These are phyloP conservation scores for Sphinx pinastri DNA, from an alignment of 2,888 invertebrate genomes.

Conservation along the genomic window DNA sequence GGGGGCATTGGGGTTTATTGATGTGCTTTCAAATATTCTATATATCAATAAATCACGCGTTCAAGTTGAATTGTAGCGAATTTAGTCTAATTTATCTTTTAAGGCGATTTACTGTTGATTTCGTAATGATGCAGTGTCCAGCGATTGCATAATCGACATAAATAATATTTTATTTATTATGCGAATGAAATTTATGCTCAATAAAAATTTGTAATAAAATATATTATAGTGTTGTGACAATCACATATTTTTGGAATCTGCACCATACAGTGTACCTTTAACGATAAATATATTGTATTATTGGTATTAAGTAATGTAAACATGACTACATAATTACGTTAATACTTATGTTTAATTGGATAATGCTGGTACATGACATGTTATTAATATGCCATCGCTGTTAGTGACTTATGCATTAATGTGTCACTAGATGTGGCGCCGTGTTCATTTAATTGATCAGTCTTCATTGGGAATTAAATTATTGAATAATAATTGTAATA, in stretches of 20 bases:
- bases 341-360: constrained; percentile 4
- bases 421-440: not conserved
- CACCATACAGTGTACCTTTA: too few relatives aligned
- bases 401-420: not conserved
- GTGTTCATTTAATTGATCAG: not conserved
- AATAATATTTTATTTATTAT: too few relatives aligned
- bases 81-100: too few relatives aligned
- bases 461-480: not conserved
- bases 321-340: too few relatives aligned
- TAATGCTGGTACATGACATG: not conserved
- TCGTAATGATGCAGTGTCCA: not conserved
- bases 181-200: too few relatives aligned
- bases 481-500: too few relatives aligned
- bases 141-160: too few relatives aligned
- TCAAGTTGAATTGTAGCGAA: not conserved
- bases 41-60: constrained; percentile 19
- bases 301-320: not conserved
- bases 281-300: not conserved
- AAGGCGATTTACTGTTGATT: not conserved
- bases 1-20: constrained; percentile 14
- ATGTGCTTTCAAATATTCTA: constrained; percentile 23
- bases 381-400: not conserved
- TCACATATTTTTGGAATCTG: too few relatives aligned
- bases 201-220: too few relatives aligned
- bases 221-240: too few relatives aligned